Conservation (phyloP, 2,797 vertebrate species). For the Knipowitschia caucasica region DNA sequence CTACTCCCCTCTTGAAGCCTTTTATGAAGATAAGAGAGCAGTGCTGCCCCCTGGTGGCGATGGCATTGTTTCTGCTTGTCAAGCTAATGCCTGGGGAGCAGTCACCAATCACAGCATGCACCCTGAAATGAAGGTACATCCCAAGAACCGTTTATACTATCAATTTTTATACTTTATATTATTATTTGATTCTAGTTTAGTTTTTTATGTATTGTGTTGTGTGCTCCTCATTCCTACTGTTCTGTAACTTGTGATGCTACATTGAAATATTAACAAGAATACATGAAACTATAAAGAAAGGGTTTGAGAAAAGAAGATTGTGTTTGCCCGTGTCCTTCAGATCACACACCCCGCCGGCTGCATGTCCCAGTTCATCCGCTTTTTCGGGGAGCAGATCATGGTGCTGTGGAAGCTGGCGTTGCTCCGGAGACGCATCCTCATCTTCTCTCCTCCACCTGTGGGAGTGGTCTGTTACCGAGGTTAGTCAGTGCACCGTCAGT, state of each 20-base stretch:
- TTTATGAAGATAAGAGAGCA: constrained; percentile 91
- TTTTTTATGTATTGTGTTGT: too few species aligned
- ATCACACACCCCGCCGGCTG: constrained; percentile 95
- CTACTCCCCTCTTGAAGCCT: constrained; percentile 87
- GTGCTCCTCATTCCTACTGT: too few species aligned
- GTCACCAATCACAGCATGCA: constrained; percentile 90
- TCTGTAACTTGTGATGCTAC: too few species aligned
- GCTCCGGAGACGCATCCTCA: constrained; percentile 90
- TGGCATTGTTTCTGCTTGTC: constrained; percentile 75
- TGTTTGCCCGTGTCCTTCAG: constrained; percentile 54
- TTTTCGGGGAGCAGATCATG: constrained; percentile 95
- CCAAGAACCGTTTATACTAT: too few species aligned
- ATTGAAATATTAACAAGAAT: background rate
- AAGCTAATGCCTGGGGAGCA: constrained; percentile 77
- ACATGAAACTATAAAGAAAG: background rate
- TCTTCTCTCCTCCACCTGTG: constrained; percentile 92
- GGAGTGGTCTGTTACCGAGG: constrained; percentile 95
- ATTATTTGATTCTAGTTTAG: too few species aligned
- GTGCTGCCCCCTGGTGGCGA: constrained; percentile 78
- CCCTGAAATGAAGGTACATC: constrained; percentile 96
- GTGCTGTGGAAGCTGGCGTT: constrained; percentile 94
- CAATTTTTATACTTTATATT: too few species aligned
- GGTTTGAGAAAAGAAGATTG: background rate
- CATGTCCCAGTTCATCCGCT: constrained; percentile 97
- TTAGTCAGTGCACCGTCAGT: constrained; percentile 46